These are phyloP conservation scores for Collichthys lucidus DNA, from an alignment of 2,113 vertebrate species.

Conservation along the genomic window DNA sequence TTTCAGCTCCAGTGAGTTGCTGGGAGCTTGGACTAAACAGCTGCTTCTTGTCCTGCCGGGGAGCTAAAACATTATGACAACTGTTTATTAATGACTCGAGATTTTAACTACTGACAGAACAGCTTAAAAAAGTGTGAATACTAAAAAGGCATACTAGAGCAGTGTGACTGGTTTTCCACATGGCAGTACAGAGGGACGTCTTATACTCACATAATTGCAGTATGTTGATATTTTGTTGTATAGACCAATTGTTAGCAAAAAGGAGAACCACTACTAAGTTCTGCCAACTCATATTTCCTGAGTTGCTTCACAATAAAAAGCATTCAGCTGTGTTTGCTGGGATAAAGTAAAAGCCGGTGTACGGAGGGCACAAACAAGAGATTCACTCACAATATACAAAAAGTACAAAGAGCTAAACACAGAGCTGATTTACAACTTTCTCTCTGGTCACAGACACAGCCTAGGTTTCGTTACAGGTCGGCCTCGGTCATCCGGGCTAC, in stretches of 20 bases:
- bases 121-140: neutral
- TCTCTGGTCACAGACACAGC: neutral
- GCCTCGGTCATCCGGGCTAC: neutral
- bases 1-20: neutral
- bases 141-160: no score
- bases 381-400: neutral
- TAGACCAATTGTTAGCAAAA: neutral
- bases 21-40: neutral
- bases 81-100: neutral
- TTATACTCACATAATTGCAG: neutral
- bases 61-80: neutral
- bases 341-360: neutral
- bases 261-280: neutral
- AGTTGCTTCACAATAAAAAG: slow-evolving; percentile 4
- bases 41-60: neutral
- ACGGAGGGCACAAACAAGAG: neutral
- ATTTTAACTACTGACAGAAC: neutral
- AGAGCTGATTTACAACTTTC: no score
- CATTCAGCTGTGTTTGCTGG: no score
- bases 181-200: neutral
- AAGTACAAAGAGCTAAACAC: neutral
- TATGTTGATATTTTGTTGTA: neutral
- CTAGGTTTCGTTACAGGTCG: neutral
- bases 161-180: neutral
- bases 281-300: neutral